Base-by-base conservation (phyloP, 2,797 vertebrate species). In the Myoxocephalus aenaeus region DNA sequence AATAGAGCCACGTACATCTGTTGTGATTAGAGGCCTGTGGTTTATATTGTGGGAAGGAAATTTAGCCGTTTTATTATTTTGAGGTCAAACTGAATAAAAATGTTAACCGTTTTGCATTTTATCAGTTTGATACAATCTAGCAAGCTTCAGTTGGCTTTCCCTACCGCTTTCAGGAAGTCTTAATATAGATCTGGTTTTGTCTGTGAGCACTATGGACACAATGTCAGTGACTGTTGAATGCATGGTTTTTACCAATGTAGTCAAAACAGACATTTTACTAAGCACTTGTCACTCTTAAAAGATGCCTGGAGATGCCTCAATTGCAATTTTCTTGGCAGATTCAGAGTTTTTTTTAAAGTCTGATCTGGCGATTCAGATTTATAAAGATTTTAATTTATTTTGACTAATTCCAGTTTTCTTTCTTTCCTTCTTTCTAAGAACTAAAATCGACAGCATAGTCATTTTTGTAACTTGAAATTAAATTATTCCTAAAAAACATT, bases 151-250 rank as follows among this genome's bases (percentile, higher is more conserved):
- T 90, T 86, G 67, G 62, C 51, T 77, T 74, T 76, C 13, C 48
- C 38, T 59, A 5, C 53, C 34, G 65, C 75, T 64, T 70, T 76
- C 85, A 90, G 89, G 88, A 93, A 92, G 90, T 92, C 87, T 85
- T 65, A 80, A 85, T 81, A 89, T 88, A 88, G 84, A 12, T 72
- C 56, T 87, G 75, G 75, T 82, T 81, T 80, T 65, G 66, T 17
- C 53, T 75, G 66, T 58, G 53, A 77, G 72, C 32, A 3, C 36
- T 29, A 44, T 58, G 38, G 71, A 70, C 78, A 58, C 73, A 75
- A n/a, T 25, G 63, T 40, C 46, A 66, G 50, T 68, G 53, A 83
- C 80, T 79, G 87, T 85, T 85, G 56, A 64, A 46, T 75, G 12
- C n/a, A 61, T 84, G 77, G 57, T 86, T 86, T 71, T 72, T 18